Evolutionary conservation across 35 echinoderm and acorn worm species (phyloP).

Genomic region (Acanthaster planci): DNA sequence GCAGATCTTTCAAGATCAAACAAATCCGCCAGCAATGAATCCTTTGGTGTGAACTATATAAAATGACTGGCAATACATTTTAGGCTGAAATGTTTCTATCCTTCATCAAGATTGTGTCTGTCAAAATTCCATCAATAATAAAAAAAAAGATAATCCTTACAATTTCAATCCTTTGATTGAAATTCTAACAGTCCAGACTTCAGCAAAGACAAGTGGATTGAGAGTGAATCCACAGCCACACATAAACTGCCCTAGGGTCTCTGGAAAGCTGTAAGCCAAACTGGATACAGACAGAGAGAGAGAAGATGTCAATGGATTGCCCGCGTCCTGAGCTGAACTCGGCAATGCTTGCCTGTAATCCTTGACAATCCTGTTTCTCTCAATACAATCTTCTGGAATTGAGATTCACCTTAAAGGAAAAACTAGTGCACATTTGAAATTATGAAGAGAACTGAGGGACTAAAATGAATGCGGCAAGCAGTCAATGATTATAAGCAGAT

Average conservation of each 20-base stretch:
- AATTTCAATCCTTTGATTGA: conserved; percentile 34
- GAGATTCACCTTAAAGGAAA: too few relatives aligned
- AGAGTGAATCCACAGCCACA: neutral
- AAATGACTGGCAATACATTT: too few relatives aligned
- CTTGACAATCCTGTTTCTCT: conserved; percentile 2
- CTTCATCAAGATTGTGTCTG: neutral
- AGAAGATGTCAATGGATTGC: neutral
- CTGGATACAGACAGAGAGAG: neutral
- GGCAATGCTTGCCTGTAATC: neutral
- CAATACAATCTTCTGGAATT: neutral
- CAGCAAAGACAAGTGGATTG: conserved; percentile 8
- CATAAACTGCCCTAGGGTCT: neutral
- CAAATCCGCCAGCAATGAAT: too few relatives aligned
- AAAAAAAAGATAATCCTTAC: conserved; percentile 19
- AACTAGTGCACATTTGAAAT: too few relatives aligned
- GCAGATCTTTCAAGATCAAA: too few relatives aligned
- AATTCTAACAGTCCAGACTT: neutral
- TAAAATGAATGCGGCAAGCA: too few relatives aligned
- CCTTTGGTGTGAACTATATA: too few relatives aligned
- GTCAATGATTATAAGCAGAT: too few relatives aligned
- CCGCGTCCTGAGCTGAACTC: conserved; percentile 17
- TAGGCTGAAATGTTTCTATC: neutral
- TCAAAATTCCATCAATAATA: conserved; percentile 12
- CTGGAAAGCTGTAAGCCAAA: neutral
- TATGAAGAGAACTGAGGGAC: too few relatives aligned